Evolutionary conservation across 2,113 vertebrate species (phyloP).

Genomic region (Oriolus oriolus): DNA sequence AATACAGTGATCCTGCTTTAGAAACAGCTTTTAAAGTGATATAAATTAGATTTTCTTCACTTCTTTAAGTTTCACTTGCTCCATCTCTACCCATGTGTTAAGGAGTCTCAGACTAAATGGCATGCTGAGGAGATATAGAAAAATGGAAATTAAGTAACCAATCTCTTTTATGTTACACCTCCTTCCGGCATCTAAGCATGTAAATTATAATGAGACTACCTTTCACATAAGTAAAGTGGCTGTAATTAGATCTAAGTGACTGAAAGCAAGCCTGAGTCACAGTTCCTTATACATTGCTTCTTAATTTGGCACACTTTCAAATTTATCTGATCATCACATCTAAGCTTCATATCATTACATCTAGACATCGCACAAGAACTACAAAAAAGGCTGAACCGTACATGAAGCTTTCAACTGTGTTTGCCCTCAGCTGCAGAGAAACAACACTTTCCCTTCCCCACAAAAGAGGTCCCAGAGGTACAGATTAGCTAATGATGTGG

Average conservation of each 20-base stretch:
- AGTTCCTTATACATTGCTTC: neutral
- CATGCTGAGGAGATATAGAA: neutral
- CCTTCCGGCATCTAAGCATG: neutral
- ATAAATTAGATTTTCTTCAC: neutral
- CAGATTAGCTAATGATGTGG: neutral
- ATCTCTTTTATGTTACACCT: neutral
- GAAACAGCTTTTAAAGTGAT: neutral
- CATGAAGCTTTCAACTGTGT: neutral
- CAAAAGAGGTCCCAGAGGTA: neutral
- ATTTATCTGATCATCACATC: neutral
- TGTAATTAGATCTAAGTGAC: slow-evolving; percentile 21
- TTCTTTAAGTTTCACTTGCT: neutral
- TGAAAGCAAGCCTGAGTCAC: neutral
- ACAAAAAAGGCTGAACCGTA: neutral
- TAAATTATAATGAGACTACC: neutral
- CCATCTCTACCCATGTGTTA: neutral
- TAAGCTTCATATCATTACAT: neutral
- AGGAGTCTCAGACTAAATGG: neutral
- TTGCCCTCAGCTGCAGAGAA: neutral
- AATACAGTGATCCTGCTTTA: neutral
- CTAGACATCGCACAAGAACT: neutral
- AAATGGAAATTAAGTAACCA: neutral
- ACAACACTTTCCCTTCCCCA: neutral
- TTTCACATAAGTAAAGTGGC: neutral
- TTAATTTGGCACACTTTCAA: neutral